Evolutionary conservation across 2,113 vertebrate species (phyloP), one percentile per base, ranked within the genome.

Genomic region (Ageneiosus marmoratus): DNA sequence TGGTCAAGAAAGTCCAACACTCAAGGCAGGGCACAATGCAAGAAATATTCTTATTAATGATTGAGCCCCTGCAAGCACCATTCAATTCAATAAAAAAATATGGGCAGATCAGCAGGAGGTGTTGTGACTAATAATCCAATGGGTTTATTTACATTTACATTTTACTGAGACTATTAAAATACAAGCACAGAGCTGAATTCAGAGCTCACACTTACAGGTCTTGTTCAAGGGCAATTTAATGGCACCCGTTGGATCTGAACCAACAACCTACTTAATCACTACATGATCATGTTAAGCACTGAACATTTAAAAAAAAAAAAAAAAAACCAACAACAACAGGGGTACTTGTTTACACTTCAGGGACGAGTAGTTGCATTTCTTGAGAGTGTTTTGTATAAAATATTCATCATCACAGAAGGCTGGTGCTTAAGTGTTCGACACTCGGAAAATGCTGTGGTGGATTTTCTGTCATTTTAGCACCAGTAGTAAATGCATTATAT

Each of bases 21-120:
- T 83, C 53, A 46, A 83, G 50, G 27, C 27, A 8, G 70, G 22
- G 46, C 53, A 63, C 32, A 69, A 0, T 84, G n/a, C 48, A 50
- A 58, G 32, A 74, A 27, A 53, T 75, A 65, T 79, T 58, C 51
- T 56, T 51, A 27, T 58, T 75, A 24, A 0, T 15, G 50, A 67
- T 27, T 18, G 15, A 3, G n/a, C 9, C 27, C 34, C 12, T 46
- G 24, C 53, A 44, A 53, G 24, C n/a, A 18, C n/a, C 15, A 2
- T 34, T 53, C 50, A 13, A 34, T 75, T 55, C 48, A 22, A 34
- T 74, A 60, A 44, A 32, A 41, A 41, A 77, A 56, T 2, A 20
- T 24, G 20, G 22, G 53, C 34, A 41, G 32, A 60, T n/a, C 55
- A 62, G 76, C 76, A 58, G 75, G 51, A 8, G 10, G 22, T 77